These are phyloP conservation scores for Girardinichthys multiradiatus DNA, from an alignment of 2,113 vertebrate species.

Conservation along the genomic window DNA sequence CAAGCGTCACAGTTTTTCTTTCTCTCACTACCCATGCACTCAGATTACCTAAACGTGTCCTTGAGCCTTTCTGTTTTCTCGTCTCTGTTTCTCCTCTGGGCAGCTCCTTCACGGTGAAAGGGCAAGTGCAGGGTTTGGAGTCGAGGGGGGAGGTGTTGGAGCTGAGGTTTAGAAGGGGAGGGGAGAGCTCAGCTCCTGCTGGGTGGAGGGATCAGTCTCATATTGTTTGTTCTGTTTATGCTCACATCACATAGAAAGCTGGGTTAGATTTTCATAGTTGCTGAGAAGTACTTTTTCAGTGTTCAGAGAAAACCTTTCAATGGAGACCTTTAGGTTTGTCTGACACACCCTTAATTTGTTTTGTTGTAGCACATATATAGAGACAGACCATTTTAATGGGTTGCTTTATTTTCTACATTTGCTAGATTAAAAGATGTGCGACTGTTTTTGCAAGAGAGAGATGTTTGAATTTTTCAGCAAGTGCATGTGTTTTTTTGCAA, in stretches of 20 bases:
- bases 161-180: slow-evolving; percentile 33
- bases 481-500: slow-evolving; percentile 14
- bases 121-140: slow-evolving; percentile 13
- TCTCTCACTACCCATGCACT: not conserved
- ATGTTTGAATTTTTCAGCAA: slow-evolving; percentile 12
- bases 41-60: not conserved
- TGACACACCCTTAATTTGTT: not conserved
- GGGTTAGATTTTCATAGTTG: slow-evolving; percentile 21
- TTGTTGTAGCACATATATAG: not conserved
- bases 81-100: slow-evolving; percentile 12
- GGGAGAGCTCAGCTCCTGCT: slow-evolving; percentile 48
- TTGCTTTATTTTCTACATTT: slow-evolving; percentile 1
- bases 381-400: not conserved
- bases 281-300: slow-evolving; percentile 26
- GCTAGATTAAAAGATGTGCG: not conserved
- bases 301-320: slow-evolving; percentile 32
- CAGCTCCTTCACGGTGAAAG: no score
- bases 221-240: slow-evolving; percentile 63
- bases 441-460: slow-evolving; percentile 1
- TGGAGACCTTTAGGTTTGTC: slow-evolving; percentile 60
- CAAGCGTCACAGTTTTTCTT: slow-evolving; percentile 1
- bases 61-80: slow-evolving; percentile 11
- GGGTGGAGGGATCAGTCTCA: slow-evolving; percentile 55
- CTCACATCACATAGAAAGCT: slow-evolving; percentile 43
- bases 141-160: slow-evolving; percentile 33